Base-by-base conservation (phyloP, 1,140 invertebrate species). In the Pissodes strobi region DNA sequence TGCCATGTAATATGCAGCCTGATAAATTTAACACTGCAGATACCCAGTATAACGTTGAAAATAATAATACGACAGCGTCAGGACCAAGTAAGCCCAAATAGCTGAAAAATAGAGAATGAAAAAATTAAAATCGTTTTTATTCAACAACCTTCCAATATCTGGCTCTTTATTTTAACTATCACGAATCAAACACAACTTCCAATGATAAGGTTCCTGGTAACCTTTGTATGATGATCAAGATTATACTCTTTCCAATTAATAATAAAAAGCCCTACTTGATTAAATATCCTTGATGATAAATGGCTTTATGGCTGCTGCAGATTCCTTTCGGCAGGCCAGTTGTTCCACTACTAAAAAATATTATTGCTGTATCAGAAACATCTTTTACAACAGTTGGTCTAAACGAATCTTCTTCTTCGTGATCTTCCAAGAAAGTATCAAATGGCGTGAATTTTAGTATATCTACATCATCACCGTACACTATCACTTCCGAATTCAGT, bases 321-420 rank as follows among this genome's bases (percentile, higher is more conserved):
- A 89, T 88, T 10, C 88, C 88, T 77, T 92, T 92, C 0, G 90
- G 89, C 23, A 85, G 75, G 34, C 89, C 89, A 34, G 88, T 91
- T 2, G 89, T 90, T 3, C 90, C 90, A 69, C 88, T 90, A 0
- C 88, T 83, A 59, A 76, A 81, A 8, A 82, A 34, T 12, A 83
- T 74, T 0, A 74, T 38, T 4, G 72, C 74, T 0, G 71, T 79
- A 25, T 75, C 70, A n/a, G 65, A n/a, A n/a, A 68, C 22, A 60
- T 65, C 56, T 1, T 66, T 37, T 8, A 71, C 60, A 27, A 43
- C 43, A 15, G 43, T 38, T 22, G 76, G 76, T 51, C 53, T 43
- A 41, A 75, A 76, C n/a, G 45, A 23, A 15, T 70, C 61, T 66
- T 72, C 74, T 1, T 67, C 49, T 22, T 61, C 17, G 13, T 45